Percentiles rank a stretch among this genome's conserved stretches.
These are phyloP conservation scores for Ormyrus rosae DNA, from an alignment of 2,888 invertebrate genomes.

Conservation along the genomic window DNA sequence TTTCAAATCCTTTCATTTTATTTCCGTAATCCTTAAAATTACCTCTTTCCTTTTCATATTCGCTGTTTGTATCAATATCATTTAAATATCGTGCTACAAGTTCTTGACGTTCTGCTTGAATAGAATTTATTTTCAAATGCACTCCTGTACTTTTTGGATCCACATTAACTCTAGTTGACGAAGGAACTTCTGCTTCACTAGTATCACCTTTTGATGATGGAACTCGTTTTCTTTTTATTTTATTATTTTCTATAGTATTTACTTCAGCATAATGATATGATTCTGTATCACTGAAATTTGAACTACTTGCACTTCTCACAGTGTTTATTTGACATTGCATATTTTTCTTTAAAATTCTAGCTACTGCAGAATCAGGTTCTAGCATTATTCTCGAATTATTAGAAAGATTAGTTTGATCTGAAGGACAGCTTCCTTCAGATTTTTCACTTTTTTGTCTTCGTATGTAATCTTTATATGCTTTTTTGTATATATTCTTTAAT, in stretches of 20 bases:
- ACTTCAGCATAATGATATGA: background rate
- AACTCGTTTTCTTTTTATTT: conserved; percentile 42
- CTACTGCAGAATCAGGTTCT: conserved; percentile 55
- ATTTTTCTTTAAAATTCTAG: conserved; percentile 51
- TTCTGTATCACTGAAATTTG: conserved; percentile 17
- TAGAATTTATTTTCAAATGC: conserved; percentile 37
- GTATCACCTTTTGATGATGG: conserved; percentile 30
- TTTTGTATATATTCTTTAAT: conserved; percentile 45
- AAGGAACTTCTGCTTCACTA: conserved; percentile 38
- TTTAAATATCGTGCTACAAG: conserved; percentile 51
- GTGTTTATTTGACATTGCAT: background rate
- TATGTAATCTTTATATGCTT: conserved; percentile 35
- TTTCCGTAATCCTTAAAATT: conserved; percentile 7
- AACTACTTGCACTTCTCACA: conserved; percentile 1
- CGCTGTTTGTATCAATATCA: conserved; percentile 42
- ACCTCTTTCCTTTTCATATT: conserved; percentile 19
- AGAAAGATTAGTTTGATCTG: background rate
- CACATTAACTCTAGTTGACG: conserved; percentile 44
- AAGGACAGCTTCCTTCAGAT: background rate
- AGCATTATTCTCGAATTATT: conserved; percentile 48
- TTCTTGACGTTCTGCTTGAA: conserved; percentile 53
- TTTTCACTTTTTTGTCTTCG: conserved; percentile 15
- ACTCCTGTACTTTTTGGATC: conserved; percentile 34
- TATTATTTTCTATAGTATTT: conserved; percentile 7
- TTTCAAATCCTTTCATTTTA: background rate